These are phyloP conservation scores for Manacus vitellinus DNA, from an alignment of 2,113 vertebrate genomes.

Conservation along the genomic window DNA sequence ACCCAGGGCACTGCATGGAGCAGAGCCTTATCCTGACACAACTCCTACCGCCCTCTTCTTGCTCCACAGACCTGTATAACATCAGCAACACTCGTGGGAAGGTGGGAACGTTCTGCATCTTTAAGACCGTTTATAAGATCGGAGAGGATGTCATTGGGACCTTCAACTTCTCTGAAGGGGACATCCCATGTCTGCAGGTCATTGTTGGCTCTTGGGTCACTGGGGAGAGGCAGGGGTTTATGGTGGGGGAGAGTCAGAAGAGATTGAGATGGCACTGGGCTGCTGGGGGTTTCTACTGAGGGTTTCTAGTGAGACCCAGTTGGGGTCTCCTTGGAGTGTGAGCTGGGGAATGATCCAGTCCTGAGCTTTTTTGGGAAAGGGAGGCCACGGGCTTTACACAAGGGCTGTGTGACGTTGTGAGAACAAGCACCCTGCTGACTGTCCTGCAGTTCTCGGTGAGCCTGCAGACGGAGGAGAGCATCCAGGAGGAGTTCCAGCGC, in stretches of 20 bases:
- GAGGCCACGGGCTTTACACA: fast-evolving
- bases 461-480: conserved; percentile 92
- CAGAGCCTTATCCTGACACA: background rate
- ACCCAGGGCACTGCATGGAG: background rate
- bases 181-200: conserved; percentile 95
- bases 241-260: background rate
- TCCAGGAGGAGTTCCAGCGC: conserved; percentile 88
- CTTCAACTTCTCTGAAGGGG: conserved; percentile 92
- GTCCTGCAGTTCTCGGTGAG: conserved; percentile 89
- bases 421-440: background rate
- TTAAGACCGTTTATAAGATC: conserved; percentile 93
- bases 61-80: conserved; percentile 88
- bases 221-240: background rate
- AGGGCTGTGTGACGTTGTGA: background rate
- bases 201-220: background rate
- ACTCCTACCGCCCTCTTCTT: background rate
- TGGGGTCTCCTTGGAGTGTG: background rate
- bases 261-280: background rate
- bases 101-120: conserved; percentile 95
- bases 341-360: background rate
- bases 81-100: conserved; percentile 94
- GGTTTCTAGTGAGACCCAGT: background rate
- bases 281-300: background rate
- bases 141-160: conserved; percentile 95
- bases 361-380: fast-evolving